A percentile compares a stretch with the other conserved stretches of the same genome.
Conservation (phyloP, 2,888 invertebrate genomes). For the Drepana falcataria region DNA sequence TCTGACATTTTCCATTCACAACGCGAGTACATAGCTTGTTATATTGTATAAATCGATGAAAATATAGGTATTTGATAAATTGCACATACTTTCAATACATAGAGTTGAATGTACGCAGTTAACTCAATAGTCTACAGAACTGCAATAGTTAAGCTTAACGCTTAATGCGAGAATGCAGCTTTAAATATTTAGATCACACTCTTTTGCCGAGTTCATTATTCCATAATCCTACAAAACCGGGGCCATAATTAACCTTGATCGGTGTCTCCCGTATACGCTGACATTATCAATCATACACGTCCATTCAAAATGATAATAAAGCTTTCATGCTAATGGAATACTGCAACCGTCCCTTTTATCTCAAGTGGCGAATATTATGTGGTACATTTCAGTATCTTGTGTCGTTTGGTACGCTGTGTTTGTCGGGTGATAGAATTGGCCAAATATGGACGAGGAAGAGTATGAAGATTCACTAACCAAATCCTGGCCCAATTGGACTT, state of each 20-base stretch:
- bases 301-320: slow-evolving; percentile 50
- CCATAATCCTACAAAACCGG: neutral
- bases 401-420: slow-evolving; percentile 1
- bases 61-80: too few relatives aligned
- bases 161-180: too few relatives aligned
- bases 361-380: slow-evolving; percentile 28
- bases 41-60: too few relatives aligned
- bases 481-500: slow-evolving; percentile 34
- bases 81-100: too few relatives aligned
- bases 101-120: too few relatives aligned
- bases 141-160: too few relatives aligned
- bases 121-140: too few relatives aligned
- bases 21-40: too few relatives aligned
- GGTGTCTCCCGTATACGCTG: slow-evolving; percentile 14
- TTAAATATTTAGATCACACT: too few relatives aligned
- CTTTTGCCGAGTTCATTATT: too few relatives aligned
- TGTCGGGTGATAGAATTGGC: slow-evolving; percentile 5
- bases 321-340: slow-evolving; percentile 72
- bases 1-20: too few relatives aligned
- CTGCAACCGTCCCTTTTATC: slow-evolving; percentile 45
- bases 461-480: slow-evolving; percentile 21
- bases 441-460: slow-evolving; percentile 23
- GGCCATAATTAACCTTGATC: slow-evolving; percentile 6
- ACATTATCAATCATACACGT: slow-evolving; percentile 27
- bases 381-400: slow-evolving; percentile 1